Evolutionary conservation across 1,140 invertebrate genomes (phyloP), one percentile per base, ranked within the genome.

Genomic region (Ostrea edulis): DNA sequence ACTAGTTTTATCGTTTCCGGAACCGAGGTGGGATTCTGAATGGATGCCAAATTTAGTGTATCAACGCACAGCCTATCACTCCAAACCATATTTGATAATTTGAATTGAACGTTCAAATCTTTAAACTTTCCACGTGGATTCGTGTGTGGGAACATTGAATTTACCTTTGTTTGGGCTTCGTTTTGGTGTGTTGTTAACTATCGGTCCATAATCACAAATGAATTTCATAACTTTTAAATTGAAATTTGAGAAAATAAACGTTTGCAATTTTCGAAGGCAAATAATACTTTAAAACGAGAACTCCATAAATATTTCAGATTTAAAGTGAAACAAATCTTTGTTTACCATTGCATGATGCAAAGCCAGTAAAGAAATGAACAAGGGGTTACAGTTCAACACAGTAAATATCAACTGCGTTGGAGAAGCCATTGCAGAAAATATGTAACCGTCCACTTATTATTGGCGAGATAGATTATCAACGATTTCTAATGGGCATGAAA

Each of bases 401-500:
- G 0, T 22, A 77, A 25, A 44, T 44, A 44, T 44, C 35, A 44
- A 77, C 68, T 35, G 4, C 0, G 9, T 77, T 25, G 4, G 25
- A 29, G 29, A 25, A 71, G 29, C 25, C 5, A 62, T 62, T 62
- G 17, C 14, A 62, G 55, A 62, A 77, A 71, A 77, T 29, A 77
- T 62, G 58, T 77, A 77, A 77, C 68, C 22, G 14, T 77, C 25
- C 25, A 29, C 12, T 25, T 77, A 77, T 77, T 35, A 77, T 29
- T 77, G 22, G 25, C 29, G 68, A 77, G 68, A 77, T 77, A 77
- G 14, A 29, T 77, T 77, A 77, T 77, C 68, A 77, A 77, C 35
- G 68, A 29, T 77, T 77, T 77, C 29, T 35, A 77, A 77, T 77
- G 68, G 68, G 68, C 68, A 77, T 77, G 68, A 77, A 77, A 77